phyloP scores from a whole-genome alignment of 92 coral and sea anemone species.

The Galaxea fascicularis region DNA sequence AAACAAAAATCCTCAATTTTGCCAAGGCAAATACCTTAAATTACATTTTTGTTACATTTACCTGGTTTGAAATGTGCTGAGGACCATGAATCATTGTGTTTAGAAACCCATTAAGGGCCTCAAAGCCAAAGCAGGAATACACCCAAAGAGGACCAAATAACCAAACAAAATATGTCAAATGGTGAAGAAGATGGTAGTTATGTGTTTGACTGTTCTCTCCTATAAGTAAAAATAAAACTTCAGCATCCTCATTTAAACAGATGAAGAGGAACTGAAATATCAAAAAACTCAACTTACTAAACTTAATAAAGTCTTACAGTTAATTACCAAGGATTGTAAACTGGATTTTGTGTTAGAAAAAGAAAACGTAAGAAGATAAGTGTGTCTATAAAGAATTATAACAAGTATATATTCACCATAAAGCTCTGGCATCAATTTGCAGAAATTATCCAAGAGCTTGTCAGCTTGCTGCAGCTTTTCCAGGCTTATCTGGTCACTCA shows the following conservation, averaged over 20 bases:
- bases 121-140: slow-evolving; percentile 70
- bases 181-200: slow-evolving; percentile 52
- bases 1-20: too few relatives aligned
- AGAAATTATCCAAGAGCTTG: slow-evolving; percentile 54
- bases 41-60: not conserved
- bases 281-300: too few relatives aligned
- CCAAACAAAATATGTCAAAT: slow-evolving; percentile 48
- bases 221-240: slow-evolving; percentile 1
- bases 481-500: slow-evolving; percentile 42
- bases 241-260: slow-evolving; percentile 11
- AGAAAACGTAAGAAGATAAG: too few relatives aligned
- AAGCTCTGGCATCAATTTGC: slow-evolving; percentile 49
- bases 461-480: slow-evolving; percentile 47
- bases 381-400: not conserved
- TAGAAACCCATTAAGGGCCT: slow-evolving; percentile 63
- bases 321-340: too few relatives aligned
- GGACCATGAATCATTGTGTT: slow-evolving; percentile 62
- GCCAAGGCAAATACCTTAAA: too few relatives aligned
- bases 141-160: slow-evolving; percentile 65
- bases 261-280: slow-evolving; percentile 4
- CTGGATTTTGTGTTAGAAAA: too few relatives aligned
- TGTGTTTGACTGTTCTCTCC: slow-evolving; percentile 56
- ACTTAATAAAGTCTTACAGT: too few relatives aligned
- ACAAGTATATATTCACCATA: slow-evolving; percentile 41
- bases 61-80: slow-evolving; percentile 60